Evolutionary conservation across 2,113 vertebrate genomes (phyloP).

Genomic region (Zosterops pallidus): DNA sequence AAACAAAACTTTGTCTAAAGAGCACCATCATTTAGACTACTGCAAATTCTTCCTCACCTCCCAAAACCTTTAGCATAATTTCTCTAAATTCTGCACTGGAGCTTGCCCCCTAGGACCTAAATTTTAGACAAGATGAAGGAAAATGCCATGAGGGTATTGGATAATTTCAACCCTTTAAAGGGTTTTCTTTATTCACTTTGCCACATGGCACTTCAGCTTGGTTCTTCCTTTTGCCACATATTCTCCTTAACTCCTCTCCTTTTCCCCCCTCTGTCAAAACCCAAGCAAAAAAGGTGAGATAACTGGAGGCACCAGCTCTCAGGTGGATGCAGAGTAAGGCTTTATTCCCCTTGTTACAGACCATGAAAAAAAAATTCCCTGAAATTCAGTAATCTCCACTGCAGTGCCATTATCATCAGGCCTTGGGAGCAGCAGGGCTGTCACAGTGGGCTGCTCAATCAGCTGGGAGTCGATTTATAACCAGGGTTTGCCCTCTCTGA

Average conservation of each 20-base stretch:
- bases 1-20: background rate
- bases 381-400: background rate
- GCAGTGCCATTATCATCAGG: background rate
- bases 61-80: background rate
- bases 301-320: background rate
- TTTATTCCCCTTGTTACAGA: background rate
- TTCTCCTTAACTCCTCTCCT: background rate
- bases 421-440: background rate
- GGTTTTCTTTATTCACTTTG: background rate
- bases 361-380: background rate
- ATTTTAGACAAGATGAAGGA: background rate
- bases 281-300: background rate
- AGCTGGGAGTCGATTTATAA: background rate
- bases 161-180: background rate
- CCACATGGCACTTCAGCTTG: background rate
- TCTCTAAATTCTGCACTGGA: background rate
- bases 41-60: background rate
- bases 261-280: fast-evolving
- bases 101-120: background rate
- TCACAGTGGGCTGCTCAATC: background rate
- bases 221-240: background rate
- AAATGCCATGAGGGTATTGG: background rate
- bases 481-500: background rate
- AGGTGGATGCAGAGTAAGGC: background rate
- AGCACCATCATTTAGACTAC: background rate